Evolutionary conservation across 2,797 vertebrate species (phyloP).

Genomic region (Hydrocynus forskahlii): DNA sequence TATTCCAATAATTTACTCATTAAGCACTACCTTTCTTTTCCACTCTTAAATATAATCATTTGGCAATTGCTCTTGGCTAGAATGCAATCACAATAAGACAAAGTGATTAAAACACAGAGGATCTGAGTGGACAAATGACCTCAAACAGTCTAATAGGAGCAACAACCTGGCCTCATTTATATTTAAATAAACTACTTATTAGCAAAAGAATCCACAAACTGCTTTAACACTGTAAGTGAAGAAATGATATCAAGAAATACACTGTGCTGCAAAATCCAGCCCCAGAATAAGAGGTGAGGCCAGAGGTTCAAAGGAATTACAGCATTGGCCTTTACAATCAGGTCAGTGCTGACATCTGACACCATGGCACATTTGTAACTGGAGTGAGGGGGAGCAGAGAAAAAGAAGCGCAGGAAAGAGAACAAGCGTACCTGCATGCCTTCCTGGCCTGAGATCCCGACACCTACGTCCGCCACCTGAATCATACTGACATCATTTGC

Average conservation of each 20-base stretch:
- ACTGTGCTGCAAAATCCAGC: too few species aligned
- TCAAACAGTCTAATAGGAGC: background rate
- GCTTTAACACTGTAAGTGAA: background rate
- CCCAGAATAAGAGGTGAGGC: too few species aligned
- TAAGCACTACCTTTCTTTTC: background rate
- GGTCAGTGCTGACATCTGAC: constrained; percentile 14
- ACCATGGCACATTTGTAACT: background rate
- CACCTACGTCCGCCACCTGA: constrained; percentile 89
- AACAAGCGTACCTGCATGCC: constrained; percentile 90
- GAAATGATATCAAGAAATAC: too few species aligned
- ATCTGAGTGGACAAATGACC: background rate
- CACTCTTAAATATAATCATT: background rate
- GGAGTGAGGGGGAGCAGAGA: background rate
- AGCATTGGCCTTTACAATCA: background rate
- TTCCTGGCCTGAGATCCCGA: constrained; percentile 95
- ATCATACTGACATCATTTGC: constrained; percentile 99
- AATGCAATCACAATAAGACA: background rate
- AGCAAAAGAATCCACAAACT: background rate
- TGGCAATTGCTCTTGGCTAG: background rate
- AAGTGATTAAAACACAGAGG: background rate
- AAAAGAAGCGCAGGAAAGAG: background rate
- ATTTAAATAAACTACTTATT: too few species aligned
- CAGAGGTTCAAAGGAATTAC: background rate
- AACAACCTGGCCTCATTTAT: too few species aligned
- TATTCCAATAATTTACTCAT: background rate